Base-by-base conservation (phyloP, 2,113 vertebrate species). In the Mellivora capensis region DNA sequence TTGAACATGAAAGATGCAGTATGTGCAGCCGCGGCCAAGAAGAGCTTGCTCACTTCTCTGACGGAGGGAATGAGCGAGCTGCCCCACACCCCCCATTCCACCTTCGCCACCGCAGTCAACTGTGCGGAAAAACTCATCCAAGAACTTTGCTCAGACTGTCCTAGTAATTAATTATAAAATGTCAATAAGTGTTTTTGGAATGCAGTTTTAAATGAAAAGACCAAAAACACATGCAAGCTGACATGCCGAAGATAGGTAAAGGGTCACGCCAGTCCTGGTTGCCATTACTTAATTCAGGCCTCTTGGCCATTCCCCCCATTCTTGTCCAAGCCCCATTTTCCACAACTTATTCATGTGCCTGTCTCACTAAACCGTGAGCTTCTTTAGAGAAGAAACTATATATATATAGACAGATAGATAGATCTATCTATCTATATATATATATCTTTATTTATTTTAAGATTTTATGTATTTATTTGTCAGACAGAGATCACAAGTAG, bases 31-130 rank as follows among this genome's bases (percentile, higher is more conserved):
- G 0, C 20, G 27, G 77, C 64, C 21, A 6, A 3, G 37, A 6
- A 9, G 4, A 3, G 42, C 82, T 54, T 5, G 25, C 62, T 11
- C 2, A 8, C 64, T 3, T 4, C 27, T 20, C 42, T 64, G 39
- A 34, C 15, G 79, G 54, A 37, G 59, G 9, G 14, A 3, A 0
- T 42, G 1, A 7, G 29, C 9, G 42, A 12, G 8, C 82, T 6
- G 18, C 62, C 17, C 0, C 9, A 10, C 7, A 20, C 4, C n/a
- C 20, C 0, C 18, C 31, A 0, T 47, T 44, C 59, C 84, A 6
- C 83, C 47, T n/a, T 20, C 34, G 31, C 15, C 11, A 1, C 57
- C 0, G 37, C 12, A 4, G 6, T 62, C 77, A 1, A 1, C 18
- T 72, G 21, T 17, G 34, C 39, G 34, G 18, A 69, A 69, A 37